phyloP scores from a whole-genome alignment of 2,113 vertebrate species.

The Nothocercus julius region DNA sequence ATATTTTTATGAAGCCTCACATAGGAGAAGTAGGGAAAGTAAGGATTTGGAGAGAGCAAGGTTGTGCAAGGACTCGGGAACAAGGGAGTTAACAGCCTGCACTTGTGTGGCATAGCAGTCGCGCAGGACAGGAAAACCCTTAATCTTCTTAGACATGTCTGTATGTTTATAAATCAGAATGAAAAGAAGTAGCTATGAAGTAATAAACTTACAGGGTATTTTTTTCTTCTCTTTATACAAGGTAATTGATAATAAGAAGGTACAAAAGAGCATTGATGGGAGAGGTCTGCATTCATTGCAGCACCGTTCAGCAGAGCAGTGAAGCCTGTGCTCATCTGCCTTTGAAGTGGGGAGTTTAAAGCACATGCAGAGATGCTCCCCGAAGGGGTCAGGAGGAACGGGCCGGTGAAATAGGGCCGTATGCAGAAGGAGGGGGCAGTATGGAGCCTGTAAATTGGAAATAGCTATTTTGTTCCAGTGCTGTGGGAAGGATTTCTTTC shows the following conservation, averaged over 20 bases:
- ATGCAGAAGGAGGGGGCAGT: neutral
- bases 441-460: fast-evolving
- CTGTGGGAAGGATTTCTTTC: neutral
- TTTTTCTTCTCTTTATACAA: neutral
- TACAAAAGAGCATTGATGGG: neutral
- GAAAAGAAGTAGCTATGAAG: neutral
- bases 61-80: neutral
- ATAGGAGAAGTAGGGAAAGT: neutral
- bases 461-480: neutral
- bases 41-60: neutral
- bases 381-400: neutral
- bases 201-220: neutral
- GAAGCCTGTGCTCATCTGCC: neutral
- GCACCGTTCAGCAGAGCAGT: neutral
- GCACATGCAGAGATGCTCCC: neutral
- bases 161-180: neutral
- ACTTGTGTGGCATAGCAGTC: fast-evolving
- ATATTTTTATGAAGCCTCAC: neutral
- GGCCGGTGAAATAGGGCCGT: neutral
- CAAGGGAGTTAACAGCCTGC: neutral
- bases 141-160: neutral
- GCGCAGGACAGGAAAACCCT: neutral
- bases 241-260: neutral
- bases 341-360: neutral
- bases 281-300: neutral